Evolutionary conservation across 30 jellyfish, hydroid and myxozoan genomes (phyloP).

Genomic region (Turritopsis dohrnii): DNA sequence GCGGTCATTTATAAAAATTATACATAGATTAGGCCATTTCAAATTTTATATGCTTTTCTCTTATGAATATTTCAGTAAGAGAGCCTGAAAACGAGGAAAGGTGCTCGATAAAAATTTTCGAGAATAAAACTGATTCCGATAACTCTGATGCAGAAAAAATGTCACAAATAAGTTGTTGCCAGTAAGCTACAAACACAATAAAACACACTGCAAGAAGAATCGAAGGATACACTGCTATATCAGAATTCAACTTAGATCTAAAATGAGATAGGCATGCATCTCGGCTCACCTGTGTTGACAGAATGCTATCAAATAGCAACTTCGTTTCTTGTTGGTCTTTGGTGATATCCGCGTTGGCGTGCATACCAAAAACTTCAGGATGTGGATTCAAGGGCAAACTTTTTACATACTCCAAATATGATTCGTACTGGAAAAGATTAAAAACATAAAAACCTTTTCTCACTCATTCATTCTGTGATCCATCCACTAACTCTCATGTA

Average conservation of each 20-base stretch:
- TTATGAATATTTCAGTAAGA: too few species aligned
- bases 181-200: too few species aligned
- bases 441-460: neutral
- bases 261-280: neutral
- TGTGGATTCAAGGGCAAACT: constrained; percentile 78
- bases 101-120: constrained; percentile 30
- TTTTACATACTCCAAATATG: constrained; percentile 68
- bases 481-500: neutral
- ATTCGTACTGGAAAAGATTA: constrained; percentile 49
- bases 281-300: constrained; percentile 89
- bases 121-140: constrained; percentile 60
- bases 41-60: too few species aligned
- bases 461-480: neutral
- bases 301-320: constrained; percentile 66
- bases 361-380: constrained; percentile 96
- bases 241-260: too few species aligned
- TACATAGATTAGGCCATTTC: too few species aligned
- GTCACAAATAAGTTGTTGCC: too few species aligned
- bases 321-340: constrained; percentile 89
- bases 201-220: neutral
- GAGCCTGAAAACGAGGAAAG: too few species aligned
- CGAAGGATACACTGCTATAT: too few species aligned
- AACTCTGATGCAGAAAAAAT: constrained; percentile 38
- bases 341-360: constrained; percentile 92
- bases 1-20: too few species aligned